phyloP scores from a whole-genome alignment of 2,797 vertebrate species.

The Hippopotamyrus pictus region DNA sequence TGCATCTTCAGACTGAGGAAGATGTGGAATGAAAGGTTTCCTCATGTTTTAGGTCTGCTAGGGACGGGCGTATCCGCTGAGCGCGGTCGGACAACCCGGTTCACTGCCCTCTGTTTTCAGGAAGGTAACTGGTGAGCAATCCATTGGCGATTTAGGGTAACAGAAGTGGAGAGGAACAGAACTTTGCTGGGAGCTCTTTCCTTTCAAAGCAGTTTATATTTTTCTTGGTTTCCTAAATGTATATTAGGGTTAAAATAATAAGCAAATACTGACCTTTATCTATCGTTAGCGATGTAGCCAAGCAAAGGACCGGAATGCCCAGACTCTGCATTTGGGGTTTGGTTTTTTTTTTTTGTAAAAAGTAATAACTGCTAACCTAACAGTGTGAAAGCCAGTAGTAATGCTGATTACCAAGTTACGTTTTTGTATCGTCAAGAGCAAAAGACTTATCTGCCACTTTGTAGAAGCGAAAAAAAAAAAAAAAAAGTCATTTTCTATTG shows the following conservation, averaged over 20 bases:
- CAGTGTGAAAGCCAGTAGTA: conserved; percentile 49
- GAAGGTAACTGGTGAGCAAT: conserved; percentile 52
- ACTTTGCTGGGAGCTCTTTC: conserved; percentile 44
- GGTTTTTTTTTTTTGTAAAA: conserved; percentile 45
- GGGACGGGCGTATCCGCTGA: conserved; percentile 18
- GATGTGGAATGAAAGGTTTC: not conserved
- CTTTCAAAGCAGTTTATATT: conserved; percentile 55
- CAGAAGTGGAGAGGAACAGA: conserved; percentile 32
- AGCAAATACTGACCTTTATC: conserved; percentile 37
- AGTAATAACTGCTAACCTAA: conserved; percentile 59
- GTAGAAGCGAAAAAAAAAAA: conserved; percentile 28
- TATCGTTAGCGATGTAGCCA: conserved; percentile 60
- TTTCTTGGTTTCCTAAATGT: conserved; percentile 67
- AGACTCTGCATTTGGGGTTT: conserved; percentile 58
- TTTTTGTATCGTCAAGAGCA: conserved; percentile 52
- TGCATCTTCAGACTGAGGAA: conserved; percentile 25
- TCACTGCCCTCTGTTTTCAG: conserved; percentile 42
- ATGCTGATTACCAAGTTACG: conserved; percentile 61
- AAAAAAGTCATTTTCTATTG: conserved; percentile 24
- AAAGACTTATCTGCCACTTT: conserved; percentile 45
- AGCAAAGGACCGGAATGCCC: conserved; percentile 59
- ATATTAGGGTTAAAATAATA: conserved; percentile 58
- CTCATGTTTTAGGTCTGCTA: conserved; percentile 12
- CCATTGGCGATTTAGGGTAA: conserved; percentile 45
- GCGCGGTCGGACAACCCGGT: conserved; percentile 28